Evolutionary conservation across 2,113 vertebrate genomes (phyloP).

Genomic region (western clawed frog (Xenopus tropicalis)): UCB_Xtro_10.0 CM004444.2:99176001-99176500

Average conservation of each 20-base stretch:
- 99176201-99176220: slow-evolving; percentile 36
- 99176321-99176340: background rate
- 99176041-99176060: background rate
- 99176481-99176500: too few species aligned
- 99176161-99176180: slow-evolving; percentile 22
- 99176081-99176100: slow-evolving; percentile 29
- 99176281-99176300: background rate
- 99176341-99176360: too few species aligned
- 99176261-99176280: background rate
- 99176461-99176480: too few species aligned
- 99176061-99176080: slow-evolving; percentile 33
- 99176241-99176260: slow-evolving; percentile 15
- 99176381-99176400: too few species aligned
- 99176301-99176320: background rate
- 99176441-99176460: too few species aligned
- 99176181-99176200: slow-evolving; percentile 29
- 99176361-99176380: too few species aligned
- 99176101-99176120: slow-evolving; percentile 29
- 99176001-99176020: slow-evolving; percentile 48
- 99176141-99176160: slow-evolving; percentile 36
- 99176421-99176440: too few species aligned
- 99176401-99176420: too few species aligned
- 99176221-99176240: slow-evolving; percentile 18
- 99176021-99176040: slow-evolving; percentile 45
- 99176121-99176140: slow-evolving; percentile 38